A percentile compares a stretch with the other conserved stretches of the same genome.
Conservation (phyloP, 1,140 invertebrate species). For the Euglossa dilemma region DNA sequence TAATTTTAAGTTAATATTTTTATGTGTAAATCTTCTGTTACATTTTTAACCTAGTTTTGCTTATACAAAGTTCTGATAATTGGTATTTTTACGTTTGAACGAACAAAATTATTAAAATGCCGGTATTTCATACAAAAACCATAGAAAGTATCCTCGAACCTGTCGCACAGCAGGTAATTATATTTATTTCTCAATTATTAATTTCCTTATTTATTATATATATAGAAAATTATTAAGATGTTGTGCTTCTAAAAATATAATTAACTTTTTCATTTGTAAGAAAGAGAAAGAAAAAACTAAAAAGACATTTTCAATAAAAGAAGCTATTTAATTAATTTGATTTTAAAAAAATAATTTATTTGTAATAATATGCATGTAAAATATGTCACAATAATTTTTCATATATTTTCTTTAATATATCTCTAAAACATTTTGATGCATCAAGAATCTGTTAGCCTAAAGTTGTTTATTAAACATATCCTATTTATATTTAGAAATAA, state of each 20-base stretch:
- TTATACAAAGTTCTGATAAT: background rate
- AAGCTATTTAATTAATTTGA: background rate
- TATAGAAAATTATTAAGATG: background rate
- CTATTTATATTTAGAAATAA: background rate
- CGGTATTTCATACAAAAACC: slow-evolving; percentile 99
- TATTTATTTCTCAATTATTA: slow-evolving; percentile 15
- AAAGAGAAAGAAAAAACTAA: background rate
- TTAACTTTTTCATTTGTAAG: background rate
- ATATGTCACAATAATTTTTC: background rate
- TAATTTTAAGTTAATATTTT: slow-evolving; percentile 16
- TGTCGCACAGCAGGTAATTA: slow-evolving; percentile 98
- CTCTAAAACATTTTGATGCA: background rate
- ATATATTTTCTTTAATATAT: background rate
- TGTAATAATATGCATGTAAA: background rate
- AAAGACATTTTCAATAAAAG: background rate
- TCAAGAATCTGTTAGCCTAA: background rate
- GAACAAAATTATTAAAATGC: slow-evolving; percentile 87
- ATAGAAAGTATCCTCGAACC: slow-evolving; percentile 99
- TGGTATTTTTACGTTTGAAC: slow-evolving; percentile 7
- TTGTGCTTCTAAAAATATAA: background rate
- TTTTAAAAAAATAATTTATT: background rate
- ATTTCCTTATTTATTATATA: background rate
- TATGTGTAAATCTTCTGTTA: background rate
- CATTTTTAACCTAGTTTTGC: background rate
- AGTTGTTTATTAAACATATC: slow-evolving; percentile 6